phyloP scores from a whole-genome alignment of 1,140 invertebrate species.

The Prorops nasuta region DNA sequence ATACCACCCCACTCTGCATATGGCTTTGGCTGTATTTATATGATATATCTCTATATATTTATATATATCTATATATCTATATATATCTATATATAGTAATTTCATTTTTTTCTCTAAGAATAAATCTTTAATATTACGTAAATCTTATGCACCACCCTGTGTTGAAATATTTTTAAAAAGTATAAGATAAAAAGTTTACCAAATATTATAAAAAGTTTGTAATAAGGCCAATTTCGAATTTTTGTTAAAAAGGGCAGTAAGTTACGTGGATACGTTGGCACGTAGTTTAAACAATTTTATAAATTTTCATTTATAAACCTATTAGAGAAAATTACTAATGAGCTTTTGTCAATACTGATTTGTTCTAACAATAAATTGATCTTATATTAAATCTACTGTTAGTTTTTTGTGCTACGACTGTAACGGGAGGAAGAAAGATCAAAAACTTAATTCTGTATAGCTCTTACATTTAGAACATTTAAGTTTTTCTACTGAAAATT shows the following conservation, averaged over 20 bases:
- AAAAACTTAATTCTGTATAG: no score
- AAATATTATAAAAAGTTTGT: conserved; percentile 10
- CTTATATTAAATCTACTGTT: no score
- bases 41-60: not conserved
- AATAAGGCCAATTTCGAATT: conserved; percentile 1
- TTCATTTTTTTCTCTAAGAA: not conserved
- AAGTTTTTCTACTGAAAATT: no score
- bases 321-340: no score
- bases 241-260: not conserved
- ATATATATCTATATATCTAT: conserved; percentile 8
- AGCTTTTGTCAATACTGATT: no score
- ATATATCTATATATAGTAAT: conserved; percentile 16
- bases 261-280: conserved; percentile 42
- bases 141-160: conserved; percentile 37
- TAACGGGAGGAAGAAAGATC: no score
- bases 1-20: not conserved
- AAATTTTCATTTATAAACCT: not conserved
- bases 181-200: conserved; percentile 25
- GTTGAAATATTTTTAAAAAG: conserved; percentile 10
- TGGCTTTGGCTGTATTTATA: not conserved
- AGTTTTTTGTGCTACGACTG: no score
- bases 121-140: not conserved
- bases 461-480: no score
- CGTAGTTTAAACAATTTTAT: conserved; percentile 17
- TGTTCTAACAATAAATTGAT: no score